A percentile compares a stretch with the other conserved stretches of the same genome.
Conservation (phyloP, 2,113 vertebrate species). For the Zootoca vivipara region DNA sequence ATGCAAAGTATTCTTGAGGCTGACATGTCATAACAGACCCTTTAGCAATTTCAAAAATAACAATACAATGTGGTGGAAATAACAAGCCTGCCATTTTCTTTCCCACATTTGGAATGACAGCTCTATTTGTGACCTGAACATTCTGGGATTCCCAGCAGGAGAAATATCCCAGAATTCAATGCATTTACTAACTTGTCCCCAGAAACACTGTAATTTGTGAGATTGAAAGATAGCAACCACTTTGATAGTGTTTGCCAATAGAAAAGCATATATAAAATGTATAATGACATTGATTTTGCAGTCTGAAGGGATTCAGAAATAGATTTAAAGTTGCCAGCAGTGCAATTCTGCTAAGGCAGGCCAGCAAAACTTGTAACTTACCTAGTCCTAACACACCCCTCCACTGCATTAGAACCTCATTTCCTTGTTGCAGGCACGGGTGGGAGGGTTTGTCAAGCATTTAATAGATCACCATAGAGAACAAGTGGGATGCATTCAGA, state of each 20-base stretch:
- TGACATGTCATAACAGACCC: neutral
- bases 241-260: neutral
- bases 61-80: neutral
- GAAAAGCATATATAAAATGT: neutral
- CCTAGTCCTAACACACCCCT: neutral
- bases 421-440: neutral
- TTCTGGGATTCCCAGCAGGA: constrained; percentile 7
- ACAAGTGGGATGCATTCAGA: neutral
- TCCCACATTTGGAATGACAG: neutral
- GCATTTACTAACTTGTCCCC: neutral
- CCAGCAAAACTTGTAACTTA: neutral
- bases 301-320: neutral
- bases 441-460: too few species aligned
- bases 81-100: neutral
- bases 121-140: constrained; percentile 1
- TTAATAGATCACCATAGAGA: neutral
- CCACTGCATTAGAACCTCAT: neutral
- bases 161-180: neutral
- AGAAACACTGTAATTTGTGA: neutral
- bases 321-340: neutral
- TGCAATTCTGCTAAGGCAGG: neutral
- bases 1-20: neutral
- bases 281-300: neutral
- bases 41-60: constrained; percentile 13
- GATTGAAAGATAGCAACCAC: neutral